Percentiles rank a stretch among this genome's conserved stretches.
Evolutionary conservation across 1,140 invertebrate genomes (phyloP).

Genomic region (Epicauta chinensis): DNA sequence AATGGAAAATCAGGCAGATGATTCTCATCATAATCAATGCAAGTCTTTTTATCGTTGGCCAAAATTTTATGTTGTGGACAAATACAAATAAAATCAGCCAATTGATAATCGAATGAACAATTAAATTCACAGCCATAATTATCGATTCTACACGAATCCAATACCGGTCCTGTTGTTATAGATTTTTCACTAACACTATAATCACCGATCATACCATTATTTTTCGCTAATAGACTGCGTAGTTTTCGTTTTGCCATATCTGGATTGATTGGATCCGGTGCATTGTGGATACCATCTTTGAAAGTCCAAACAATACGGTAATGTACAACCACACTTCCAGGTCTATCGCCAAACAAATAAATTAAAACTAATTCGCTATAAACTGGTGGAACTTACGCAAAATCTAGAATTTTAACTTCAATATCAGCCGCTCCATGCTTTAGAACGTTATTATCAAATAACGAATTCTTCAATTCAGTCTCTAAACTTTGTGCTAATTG

Average conservation of each 20-base stretch:
- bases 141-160: constrained; percentile 68
- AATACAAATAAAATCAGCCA: constrained; percentile 58
- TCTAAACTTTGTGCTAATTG: constrained; percentile 52
- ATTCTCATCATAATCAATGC: constrained; percentile 31
- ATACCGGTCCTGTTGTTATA: constrained; percentile 45
- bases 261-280: constrained; percentile 48
- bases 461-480: constrained; percentile 49
- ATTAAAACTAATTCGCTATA: constrained; percentile 11
- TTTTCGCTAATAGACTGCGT: constrained; percentile 43
- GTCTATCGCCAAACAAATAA: constrained; percentile 44
- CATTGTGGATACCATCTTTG: constrained; percentile 45
- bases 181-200: constrained; percentile 49
- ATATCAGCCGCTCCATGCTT: constrained; percentile 49
- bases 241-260: constrained; percentile 46
- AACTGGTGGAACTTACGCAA: constrained; percentile 45
- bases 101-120: constrained; percentile 65
- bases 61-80: constrained; percentile 56
- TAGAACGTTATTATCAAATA: constrained; percentile 48
- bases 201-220: constrained; percentile 46
- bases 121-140: constrained; percentile 69
- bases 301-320: constrained; percentile 58
- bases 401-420: constrained; percentile 56
- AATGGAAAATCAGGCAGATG: constrained; percentile 1
- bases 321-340: constrained; percentile 56
- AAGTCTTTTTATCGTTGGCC: constrained; percentile 45